Evolutionary conservation across 2,797 vertebrate genomes (phyloP).

Genomic region (Nyctibius grandis): DNA sequence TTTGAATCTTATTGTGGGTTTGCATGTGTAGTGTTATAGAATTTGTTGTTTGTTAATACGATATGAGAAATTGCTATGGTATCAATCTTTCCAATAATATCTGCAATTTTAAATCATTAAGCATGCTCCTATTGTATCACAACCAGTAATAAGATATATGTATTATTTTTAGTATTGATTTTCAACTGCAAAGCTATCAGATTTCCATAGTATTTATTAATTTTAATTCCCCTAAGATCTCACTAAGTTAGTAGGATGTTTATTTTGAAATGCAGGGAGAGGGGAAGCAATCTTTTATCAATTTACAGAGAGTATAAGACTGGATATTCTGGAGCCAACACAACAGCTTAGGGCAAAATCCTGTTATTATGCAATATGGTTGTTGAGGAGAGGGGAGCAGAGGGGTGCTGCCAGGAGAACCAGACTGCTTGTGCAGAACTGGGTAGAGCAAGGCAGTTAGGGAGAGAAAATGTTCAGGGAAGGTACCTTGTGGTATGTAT

Average conservation of each 20-base stretch:
- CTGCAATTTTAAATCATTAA: conserved; percentile 56
- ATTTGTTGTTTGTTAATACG: conserved; percentile 50
- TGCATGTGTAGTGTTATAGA: not conserved
- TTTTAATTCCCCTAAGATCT: conserved; percentile 18
- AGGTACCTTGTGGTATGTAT: accelerated
- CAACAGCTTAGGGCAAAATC: conserved; percentile 22
- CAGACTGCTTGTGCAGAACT: not conserved
- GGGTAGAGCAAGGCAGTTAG: not conserved
- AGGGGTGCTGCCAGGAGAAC: not conserved
- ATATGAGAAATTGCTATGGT: conserved; percentile 46
- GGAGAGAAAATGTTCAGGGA: not conserved
- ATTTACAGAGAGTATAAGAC: not conserved
- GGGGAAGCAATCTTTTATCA: conserved; percentile 4
- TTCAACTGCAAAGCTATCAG: not conserved
- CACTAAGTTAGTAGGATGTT: not conserved
- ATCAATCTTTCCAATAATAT: conserved; percentile 60
- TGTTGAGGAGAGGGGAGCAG: not conserved
- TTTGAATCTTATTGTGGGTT: not conserved
- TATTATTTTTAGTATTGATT: conserved; percentile 42
- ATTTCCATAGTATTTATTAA: conserved; percentile 1
- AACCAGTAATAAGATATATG: conserved; percentile 34
- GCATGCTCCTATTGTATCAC: not conserved
- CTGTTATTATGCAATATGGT: conserved; percentile 7
- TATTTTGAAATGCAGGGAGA: not conserved
- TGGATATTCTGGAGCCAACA: not conserved